Base-by-base conservation (phyloP, 2,797 vertebrate species). In the Sebastes melanostomus region DNA sequence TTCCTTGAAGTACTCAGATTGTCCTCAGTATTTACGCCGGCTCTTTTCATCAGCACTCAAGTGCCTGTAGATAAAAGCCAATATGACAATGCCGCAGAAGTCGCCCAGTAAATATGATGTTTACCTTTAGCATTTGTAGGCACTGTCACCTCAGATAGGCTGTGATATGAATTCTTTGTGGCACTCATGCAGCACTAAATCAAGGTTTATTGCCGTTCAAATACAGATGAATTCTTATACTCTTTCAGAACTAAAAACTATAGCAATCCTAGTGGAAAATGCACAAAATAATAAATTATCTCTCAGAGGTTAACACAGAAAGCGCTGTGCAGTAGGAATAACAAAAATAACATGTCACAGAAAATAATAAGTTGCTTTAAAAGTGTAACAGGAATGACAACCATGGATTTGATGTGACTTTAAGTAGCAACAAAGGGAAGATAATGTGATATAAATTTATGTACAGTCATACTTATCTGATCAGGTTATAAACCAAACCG, bases 21-120 rank as follows among this genome's bases (percentile, higher is more conserved):
- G 27, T 86, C 42, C 61, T 74, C 55, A n/a, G 16, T 84, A 46
- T 89, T 78, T 81, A 76, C 66, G 27, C 27, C 1, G 0, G 8
- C 30, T 54, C 63, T 83, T 84, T 85, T 78, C 67, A 80, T 88
- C 71, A 78, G 27, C 36, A 34, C 66, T 75, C 80, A 62, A 84
- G 81, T 76, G 60, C 32, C 62, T 68, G 62, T 11, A 38, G 66
- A 75, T 75, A 66, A 6, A 88, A 79, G 38, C 20, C n/a, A 62
- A 75, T 69, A 67, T 80, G 73, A 76, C 24, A 3, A 74, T 65
- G 68, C 54, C 46, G 42, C 52, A 67, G 55, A 62, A 75, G 55
- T 36, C 25, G 50, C 4, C 32, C 24, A 62, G 74, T 81, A 63
- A 73, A 79, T 65, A 65, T 62, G 25, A 63, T 66, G 32, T 54